phyloP scores from a whole-genome alignment of 2,113 vertebrate species.

The Bos javanicus region DNA sequence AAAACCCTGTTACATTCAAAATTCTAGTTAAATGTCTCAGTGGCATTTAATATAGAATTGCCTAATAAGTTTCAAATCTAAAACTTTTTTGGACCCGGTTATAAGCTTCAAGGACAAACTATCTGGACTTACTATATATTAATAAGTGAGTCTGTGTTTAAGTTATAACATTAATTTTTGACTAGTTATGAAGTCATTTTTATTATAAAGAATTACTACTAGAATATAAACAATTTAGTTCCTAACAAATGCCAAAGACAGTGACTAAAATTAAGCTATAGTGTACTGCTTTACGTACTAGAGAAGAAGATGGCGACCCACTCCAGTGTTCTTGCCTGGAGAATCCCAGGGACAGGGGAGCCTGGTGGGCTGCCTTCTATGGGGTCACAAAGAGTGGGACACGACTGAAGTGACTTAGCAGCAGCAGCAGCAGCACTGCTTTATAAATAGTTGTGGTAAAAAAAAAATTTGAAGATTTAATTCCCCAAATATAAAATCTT shows the following conservation, averaged over 20 bases:
- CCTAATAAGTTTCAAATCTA: background rate
- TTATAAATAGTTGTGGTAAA: background rate
- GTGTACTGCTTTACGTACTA: background rate
- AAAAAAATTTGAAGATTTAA: background rate
- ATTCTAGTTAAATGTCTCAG: background rate
- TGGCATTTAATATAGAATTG: background rate
- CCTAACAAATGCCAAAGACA: background rate
- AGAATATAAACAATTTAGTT: background rate
- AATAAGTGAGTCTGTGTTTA: background rate
- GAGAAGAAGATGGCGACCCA: too few relatives aligned
- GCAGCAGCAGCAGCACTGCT: background rate
- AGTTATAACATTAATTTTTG: background rate
- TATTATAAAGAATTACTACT: background rate
- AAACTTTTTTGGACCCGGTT: background rate
- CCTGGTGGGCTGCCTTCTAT: too few relatives aligned
- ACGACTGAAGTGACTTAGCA: too few relatives aligned
- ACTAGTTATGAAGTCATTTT: background rate
- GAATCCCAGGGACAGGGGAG: too few relatives aligned
- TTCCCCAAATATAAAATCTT: background rate
- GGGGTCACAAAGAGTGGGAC: too few relatives aligned
- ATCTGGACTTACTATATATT: background rate
- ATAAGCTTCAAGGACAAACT: background rate
- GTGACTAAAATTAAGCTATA: background rate
- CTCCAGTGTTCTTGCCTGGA: too few relatives aligned
- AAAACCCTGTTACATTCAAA: background rate